A percentile compares a stretch with the other conserved stretches of the same genome.
phyloP scores from a whole-genome alignment of 2,888 invertebrate species.

The Andrena camellia region DNA sequence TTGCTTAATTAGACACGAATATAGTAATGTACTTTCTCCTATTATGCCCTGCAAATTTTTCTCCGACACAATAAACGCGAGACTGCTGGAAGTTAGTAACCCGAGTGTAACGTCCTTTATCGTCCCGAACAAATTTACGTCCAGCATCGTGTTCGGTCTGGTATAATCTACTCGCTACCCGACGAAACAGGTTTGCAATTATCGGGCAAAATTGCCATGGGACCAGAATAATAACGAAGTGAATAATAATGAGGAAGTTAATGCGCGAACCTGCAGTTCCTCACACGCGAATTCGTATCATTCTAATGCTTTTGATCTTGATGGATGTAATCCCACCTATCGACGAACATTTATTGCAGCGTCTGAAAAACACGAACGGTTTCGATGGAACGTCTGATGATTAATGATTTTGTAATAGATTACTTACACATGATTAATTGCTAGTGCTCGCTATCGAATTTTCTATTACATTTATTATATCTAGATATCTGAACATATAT shows the following conservation, averaged over 20 bases:
- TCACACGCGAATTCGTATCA: neutral
- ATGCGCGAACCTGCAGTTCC: constrained; percentile 31
- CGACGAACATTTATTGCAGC: neutral
- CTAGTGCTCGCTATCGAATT: too few species aligned
- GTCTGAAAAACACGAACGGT: neutral
- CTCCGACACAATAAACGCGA: neutral
- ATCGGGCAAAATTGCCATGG: constrained; percentile 19
- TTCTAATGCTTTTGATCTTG: neutral
- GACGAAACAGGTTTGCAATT: constrained; percentile 35
- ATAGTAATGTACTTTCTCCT: too few species aligned
- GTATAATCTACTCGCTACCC: neutral
- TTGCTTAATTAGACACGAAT: too few species aligned
- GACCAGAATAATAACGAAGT: constrained; percentile 31
- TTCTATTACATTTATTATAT: neutral
- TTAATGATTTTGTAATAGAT: neutral
- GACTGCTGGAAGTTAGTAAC: neutral
- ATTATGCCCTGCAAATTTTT: neutral
- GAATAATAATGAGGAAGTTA: constrained; percentile 42
- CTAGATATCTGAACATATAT: neutral
- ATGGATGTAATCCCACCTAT: neutral
- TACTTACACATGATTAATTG: neutral
- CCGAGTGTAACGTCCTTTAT: neutral
- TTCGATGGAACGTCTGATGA: neutral
- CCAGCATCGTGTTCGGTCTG: constrained; percentile 7
- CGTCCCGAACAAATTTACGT: constrained; percentile 9